Percentiles rank a stretch among this genome's conserved stretches.
These are phyloP conservation scores for Streptopelia turtur DNA, from an alignment of 2,797 vertebrate genomes.

Conservation along the genomic window DNA sequence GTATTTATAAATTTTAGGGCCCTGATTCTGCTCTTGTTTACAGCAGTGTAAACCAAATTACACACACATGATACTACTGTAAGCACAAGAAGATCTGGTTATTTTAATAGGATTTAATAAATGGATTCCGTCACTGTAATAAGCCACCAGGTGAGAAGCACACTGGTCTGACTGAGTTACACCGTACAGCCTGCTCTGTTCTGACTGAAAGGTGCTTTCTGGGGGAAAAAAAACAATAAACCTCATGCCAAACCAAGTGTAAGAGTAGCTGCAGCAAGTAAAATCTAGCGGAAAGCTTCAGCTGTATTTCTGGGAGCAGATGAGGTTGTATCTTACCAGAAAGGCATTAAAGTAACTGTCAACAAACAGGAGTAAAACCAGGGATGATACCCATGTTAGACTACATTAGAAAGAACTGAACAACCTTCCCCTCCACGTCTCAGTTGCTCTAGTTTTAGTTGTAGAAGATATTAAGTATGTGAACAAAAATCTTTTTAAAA, in stretches of 20 bases:
- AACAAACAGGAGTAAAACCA: background rate
- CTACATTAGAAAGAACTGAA: background rate
- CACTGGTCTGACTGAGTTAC: background rate
- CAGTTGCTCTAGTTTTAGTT: background rate
- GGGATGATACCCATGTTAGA: conserved; percentile 6
- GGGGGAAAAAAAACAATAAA: background rate
- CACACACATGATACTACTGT: background rate
- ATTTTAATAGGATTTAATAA: background rate
- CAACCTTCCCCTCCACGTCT: background rate
- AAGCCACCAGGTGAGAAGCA: background rate
- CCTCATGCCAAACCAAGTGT: background rate
- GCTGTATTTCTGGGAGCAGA: background rate
- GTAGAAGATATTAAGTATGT: background rate
- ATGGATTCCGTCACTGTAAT: background rate
- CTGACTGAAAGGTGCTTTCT: background rate
- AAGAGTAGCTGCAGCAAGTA: background rate
- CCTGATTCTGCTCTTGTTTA: background rate
- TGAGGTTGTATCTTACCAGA: background rate
- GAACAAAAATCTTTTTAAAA: background rate
- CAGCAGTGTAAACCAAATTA: background rate
- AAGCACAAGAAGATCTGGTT: background rate
- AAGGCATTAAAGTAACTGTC: background rate
- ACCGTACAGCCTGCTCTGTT: background rate
- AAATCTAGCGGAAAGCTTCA: conserved; percentile 13
- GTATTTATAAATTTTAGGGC: background rate